These are phyloP conservation scores for Phortica variegata DNA, from an alignment of 1,140 invertebrate species.

Conservation along the genomic window DNA sequence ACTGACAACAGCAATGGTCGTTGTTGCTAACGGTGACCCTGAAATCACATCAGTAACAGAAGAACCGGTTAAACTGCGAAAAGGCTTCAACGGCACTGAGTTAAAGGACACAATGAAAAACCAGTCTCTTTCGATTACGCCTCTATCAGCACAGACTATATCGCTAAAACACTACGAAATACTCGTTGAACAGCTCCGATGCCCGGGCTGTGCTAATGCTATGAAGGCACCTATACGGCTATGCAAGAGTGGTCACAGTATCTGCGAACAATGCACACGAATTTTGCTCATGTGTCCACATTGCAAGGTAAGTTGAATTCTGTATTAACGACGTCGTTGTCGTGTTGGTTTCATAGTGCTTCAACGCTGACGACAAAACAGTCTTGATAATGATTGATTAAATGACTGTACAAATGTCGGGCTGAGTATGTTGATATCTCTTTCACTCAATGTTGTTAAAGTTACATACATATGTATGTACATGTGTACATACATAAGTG, in stretches of 20 bases:
- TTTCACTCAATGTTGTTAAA: not conserved
- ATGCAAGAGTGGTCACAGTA: conserved; percentile 49
- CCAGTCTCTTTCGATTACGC: too few relatives aligned
- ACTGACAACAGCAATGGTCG: conserved; percentile 12
- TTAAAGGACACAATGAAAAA: not conserved
- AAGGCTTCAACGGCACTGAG: too few relatives aligned
- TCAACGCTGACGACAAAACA: not conserved
- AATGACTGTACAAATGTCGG: conserved; percentile 6
- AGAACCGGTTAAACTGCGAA: not conserved
- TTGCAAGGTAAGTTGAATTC: conserved; percentile 36
- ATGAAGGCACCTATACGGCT: conserved; percentile 49
- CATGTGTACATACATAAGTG: not conserved
- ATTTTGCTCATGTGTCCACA: conserved; percentile 49
- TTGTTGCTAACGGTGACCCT: not conserved
- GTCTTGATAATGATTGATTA: not conserved
- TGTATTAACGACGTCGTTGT: not conserved
- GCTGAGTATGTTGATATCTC: conserved; percentile 16
- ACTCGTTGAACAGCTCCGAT: conserved; percentile 48
- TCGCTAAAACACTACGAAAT: conserved; percentile 46
- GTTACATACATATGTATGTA: not conserved
- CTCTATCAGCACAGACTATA: conserved; percentile 8
- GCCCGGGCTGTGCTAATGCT: conserved; percentile 49
- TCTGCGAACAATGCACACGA: conserved; percentile 49
- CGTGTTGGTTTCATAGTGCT: not conserved
- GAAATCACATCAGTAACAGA: not conserved